Evolutionary conservation across 2,888 invertebrate species (phyloP), one percentile per base, ranked within the genome.

Genomic region (Thymelicus sylvestris): DNA sequence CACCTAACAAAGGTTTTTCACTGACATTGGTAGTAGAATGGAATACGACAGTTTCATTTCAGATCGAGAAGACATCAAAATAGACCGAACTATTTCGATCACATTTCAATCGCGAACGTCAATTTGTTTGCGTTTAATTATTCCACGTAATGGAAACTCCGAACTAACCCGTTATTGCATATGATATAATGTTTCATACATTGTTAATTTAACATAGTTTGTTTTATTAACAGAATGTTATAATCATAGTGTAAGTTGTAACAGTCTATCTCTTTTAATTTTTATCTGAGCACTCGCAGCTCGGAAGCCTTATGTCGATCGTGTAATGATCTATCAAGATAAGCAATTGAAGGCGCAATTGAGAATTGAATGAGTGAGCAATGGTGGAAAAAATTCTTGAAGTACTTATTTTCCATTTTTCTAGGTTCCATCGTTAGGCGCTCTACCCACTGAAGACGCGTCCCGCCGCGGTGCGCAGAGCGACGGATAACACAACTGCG

Each of bases 81-180:
- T 86, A 85, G 87, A 88, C 81, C 78, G 79, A 85, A 83, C 86
- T 86, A 84, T 86, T 81, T 79, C 78, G 76, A 79, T 81, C 78
- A 79, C 55, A 31, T 47, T 67, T 72, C 61, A 80, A 80, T 80
- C 76, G 74, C 77, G 84, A 82, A 82, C 80, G 80, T 76, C 80
- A 84, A 84, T 86, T 85, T 90, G 90, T 90, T 90, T 90, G 87
- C 87, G 78, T 89, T 91, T 90, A 90, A 90, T 90, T 90, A 90
- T 87, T 86, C 81, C 80, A 83, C 81, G 83, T 86, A 87, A 89
- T 90, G 80, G 84, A 84, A 81, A 82, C 80, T 79, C 79, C 52
- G 76, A 84, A 71, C 73, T 76, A 74, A 72, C 73, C 73, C 64
- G 72, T 72, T 60, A 69, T 62, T 70, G 66, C 62, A 65, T 66